Evolutionary conservation across 2,888 invertebrate species (phyloP), one percentile per base, ranked within the genome.

Genomic region (Rhagonycha lutea): DNA sequence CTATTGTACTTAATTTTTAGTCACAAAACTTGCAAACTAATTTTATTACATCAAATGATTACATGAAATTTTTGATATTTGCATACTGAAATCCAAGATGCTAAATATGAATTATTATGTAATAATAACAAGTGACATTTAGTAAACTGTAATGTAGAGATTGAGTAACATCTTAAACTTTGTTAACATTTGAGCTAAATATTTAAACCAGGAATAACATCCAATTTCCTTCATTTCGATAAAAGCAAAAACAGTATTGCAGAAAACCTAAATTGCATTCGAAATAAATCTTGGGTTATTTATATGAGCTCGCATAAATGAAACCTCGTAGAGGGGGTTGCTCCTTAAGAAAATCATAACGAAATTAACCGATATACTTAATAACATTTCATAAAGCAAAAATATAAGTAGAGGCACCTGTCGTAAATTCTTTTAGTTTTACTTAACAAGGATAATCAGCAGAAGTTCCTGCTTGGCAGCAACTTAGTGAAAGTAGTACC

Each of bases 371-470:
- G 71, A 71, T 72, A 72, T 67, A 68, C 71, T 69, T 8, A 32
- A 69, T 23, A 26, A 69, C 70, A 60, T 74, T 76, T 76, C 69
- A 76, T 28, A 70, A 62, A 47, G 61, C 71, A 79, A 81, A 82
- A 79, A 82, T 85, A 86, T 86, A 86, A 86, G 86, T 86, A 85
- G 86, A 87, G 86, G 84, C 86, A 86, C 86, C 87, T 86, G 85
- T 83, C 82, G 86, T 79, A 79, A 75, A 80, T 70, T 78, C 79
- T 79, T 78, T 81, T 85, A 86, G 86, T 87, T 84, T 83, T 78
- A 79, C 83, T 81, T 81, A 80, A 77, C 71, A 72, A 80, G 77
- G 78, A 75, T 75, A 72, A 72, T 74, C 65, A 76, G 70, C 70
- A 73, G 74, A 72, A 78, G 79, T 71, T 77, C 72, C 74, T 75